A percentile compares a stretch with the other conserved stretches of the same genome.
Evolutionary conservation across 1,140 invertebrate genomes (phyloP).

Genomic region (Archivesica marissinica): DNA sequence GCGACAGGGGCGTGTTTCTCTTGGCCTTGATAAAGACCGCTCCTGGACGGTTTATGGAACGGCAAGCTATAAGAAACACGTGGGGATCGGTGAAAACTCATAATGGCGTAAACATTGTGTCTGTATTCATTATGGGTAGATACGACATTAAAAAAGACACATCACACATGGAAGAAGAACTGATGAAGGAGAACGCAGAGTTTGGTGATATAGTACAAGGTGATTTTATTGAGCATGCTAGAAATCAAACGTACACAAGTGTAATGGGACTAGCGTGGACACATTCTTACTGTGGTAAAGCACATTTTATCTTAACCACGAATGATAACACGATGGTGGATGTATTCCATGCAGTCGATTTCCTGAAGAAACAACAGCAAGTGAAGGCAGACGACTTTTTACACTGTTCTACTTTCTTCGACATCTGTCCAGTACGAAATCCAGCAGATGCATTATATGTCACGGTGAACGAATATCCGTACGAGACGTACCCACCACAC

Average conservation of each 20-base stretch:
- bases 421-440: conserved; percentile 13
- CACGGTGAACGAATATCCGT: conserved; percentile 72
- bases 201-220: conserved; percentile 91
- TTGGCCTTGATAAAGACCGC: background rate
- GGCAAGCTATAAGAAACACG: conserved; percentile 5
- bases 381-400: background rate
- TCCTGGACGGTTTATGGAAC: conserved; percentile 1
- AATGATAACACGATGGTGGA: conserved; percentile 85
- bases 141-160: background rate
- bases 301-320: conserved; percentile 84
- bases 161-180: background rate
- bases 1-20: background rate
- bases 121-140: conserved; percentile 11
- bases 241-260: conserved; percentile 94
- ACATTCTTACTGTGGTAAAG: conserved; percentile 87
- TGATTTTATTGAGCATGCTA: conserved; percentile 90
- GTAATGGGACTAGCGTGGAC: conserved; percentile 92
- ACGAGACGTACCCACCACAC: conserved; percentile 75
- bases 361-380: background rate
- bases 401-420: conserved; percentile 35
- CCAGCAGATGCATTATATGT: conserved; percentile 70
- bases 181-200: conserved; percentile 85
- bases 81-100: conserved; percentile 24
- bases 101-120: conserved; percentile 5
- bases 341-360: conserved; percentile 26